phyloP scores from a whole-genome alignment of 2,888 invertebrate genomes.

The Eupithecia exiguata region DNA sequence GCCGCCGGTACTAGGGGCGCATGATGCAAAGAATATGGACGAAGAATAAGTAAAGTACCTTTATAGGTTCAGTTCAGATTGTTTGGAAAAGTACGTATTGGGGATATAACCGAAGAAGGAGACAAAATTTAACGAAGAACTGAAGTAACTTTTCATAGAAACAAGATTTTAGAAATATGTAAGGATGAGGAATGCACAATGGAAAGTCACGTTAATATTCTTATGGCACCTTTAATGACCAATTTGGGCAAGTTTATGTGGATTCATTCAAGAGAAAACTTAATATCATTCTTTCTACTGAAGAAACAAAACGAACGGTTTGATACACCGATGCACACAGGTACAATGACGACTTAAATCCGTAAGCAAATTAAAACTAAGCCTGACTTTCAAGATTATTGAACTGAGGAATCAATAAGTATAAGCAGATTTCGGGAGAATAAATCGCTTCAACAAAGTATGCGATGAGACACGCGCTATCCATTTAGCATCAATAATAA shows the following conservation, averaged over 20 bases:
- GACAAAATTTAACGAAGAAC: background rate
- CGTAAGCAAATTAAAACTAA: background rate
- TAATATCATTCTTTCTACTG: no score
- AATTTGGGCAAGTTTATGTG: background rate
- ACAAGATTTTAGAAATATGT: no score
- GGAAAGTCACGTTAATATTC: background rate
- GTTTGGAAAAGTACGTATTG: background rate
- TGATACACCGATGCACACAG: background rate
- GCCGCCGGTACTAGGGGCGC: conserved; percentile 22
- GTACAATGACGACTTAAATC: background rate
- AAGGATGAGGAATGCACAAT: background rate
- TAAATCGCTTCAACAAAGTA: conserved; percentile 11
- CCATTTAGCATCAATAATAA: conserved; percentile 34
- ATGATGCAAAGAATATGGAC: conserved; percentile 7
- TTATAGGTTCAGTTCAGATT: background rate
- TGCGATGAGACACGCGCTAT: conserved; percentile 28
- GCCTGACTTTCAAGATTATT: background rate
- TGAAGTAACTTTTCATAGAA: background rate
- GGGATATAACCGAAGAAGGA: background rate
- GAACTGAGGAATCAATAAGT: background rate
- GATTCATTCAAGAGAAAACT: background rate
- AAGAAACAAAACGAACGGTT: background rate
- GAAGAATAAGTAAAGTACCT: background rate
- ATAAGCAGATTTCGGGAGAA: background rate
- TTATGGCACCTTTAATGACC: background rate